These are phyloP conservation scores for Nixonia krombeini DNA, from an alignment of 1,140 invertebrate species.

Conservation along the genomic window DNA sequence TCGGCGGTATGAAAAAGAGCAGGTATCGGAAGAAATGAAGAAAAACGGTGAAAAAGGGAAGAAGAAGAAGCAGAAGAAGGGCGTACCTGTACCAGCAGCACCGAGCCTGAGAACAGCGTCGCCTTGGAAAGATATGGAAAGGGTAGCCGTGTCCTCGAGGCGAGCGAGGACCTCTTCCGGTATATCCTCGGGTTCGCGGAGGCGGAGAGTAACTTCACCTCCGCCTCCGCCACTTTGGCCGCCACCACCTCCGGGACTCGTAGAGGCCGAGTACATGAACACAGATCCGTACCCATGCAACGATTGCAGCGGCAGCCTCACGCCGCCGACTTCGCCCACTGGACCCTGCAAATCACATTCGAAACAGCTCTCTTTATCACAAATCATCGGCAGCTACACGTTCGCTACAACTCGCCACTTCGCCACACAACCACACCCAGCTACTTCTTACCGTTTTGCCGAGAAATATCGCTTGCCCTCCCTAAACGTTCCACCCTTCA, in stretches of 20 bases:
- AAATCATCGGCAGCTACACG: too few species aligned
- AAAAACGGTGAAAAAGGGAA: background rate
- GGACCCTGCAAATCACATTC: conserved; percentile 60
- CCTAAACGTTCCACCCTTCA: too few species aligned
- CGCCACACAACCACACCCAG: too few species aligned
- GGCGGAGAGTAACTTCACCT: conserved; percentile 71
- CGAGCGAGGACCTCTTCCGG: conserved; percentile 71
- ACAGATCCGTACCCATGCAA: conserved; percentile 72
- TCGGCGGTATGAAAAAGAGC: background rate
- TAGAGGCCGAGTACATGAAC: conserved; percentile 73
- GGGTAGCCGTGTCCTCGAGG: conserved; percentile 71
- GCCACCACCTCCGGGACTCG: conserved; percentile 65
- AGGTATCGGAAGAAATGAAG: background rate
- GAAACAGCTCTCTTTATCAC: too few species aligned
- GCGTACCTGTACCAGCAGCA: conserved; percentile 65
- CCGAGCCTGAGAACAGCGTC: conserved; percentile 69
- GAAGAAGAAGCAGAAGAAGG: conserved; percentile 3
- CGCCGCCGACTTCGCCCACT: conserved; percentile 72
- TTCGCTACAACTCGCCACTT: too few species aligned
- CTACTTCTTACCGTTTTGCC: too few species aligned
- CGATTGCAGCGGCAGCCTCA: conserved; percentile 72
- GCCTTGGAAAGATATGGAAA: conserved; percentile 71
- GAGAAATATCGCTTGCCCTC: too few species aligned
- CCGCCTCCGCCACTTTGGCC: conserved; percentile 64
- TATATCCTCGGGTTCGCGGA: conserved; percentile 72